These are phyloP conservation scores for Coracopsis vasa DNA, from an alignment of 2,113 vertebrate genomes.

Conservation along the genomic window DNA sequence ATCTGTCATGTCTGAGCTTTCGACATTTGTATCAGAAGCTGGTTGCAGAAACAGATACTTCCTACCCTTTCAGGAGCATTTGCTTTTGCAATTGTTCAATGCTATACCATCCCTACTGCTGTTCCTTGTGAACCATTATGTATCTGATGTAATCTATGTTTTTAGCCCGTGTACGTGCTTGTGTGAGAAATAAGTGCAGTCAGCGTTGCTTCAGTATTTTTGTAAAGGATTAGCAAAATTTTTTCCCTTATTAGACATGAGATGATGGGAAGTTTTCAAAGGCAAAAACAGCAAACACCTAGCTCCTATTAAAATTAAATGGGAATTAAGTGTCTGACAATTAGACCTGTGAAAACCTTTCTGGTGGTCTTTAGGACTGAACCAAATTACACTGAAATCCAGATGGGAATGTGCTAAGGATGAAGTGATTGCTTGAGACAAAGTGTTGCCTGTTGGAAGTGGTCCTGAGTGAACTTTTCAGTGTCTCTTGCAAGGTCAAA, in stretches of 20 bases:
- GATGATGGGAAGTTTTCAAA: conserved; percentile 51
- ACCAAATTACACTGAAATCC: conserved; percentile 5
- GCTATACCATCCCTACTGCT: not conserved
- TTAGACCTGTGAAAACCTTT: conserved; percentile 40
- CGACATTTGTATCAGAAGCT: not conserved
- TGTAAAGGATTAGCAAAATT: conserved; percentile 11
- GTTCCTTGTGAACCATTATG: not conserved
- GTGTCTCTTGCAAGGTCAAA: not conserved
- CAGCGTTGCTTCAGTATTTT: conserved; percentile 33
- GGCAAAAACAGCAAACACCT: conserved; percentile 18
- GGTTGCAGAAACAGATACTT: not conserved
- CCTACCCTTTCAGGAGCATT: not conserved
- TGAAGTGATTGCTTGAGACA: conserved; percentile 20
- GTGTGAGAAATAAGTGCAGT: not conserved
- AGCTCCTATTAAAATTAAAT: conserved; percentile 43
- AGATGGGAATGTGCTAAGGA: not conserved
- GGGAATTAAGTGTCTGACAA: conserved; percentile 30
- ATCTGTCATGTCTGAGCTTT: not conserved
- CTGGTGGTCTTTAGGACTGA: conserved; percentile 32
- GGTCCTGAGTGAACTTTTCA: not conserved
- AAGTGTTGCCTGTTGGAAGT: conserved; percentile 33
- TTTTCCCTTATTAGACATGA: conserved; percentile 6
- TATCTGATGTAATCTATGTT: not conserved
- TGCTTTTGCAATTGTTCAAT: not conserved
- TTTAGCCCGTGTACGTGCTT: not conserved